Conservation (phyloP, 2,113 vertebrate genomes). For the Microcebus jonahi region DNA sequence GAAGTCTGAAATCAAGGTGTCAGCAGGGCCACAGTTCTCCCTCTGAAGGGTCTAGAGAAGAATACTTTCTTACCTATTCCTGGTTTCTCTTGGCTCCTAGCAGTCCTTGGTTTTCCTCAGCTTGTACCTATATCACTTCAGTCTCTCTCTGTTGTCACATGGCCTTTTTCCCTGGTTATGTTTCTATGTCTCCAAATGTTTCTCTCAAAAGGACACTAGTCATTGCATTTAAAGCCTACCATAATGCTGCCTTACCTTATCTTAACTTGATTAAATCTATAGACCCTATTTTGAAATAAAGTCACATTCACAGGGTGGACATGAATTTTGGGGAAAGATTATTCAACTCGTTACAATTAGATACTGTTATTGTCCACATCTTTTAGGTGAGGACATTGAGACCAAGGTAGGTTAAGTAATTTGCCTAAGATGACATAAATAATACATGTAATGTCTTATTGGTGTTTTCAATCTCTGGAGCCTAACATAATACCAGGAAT, state of each 20-base stretch:
- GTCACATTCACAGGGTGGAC: not conserved
- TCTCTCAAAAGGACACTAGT: not conserved
- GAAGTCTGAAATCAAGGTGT: conserved; percentile 13
- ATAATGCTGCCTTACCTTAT: not conserved
- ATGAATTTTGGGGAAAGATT: not conserved
- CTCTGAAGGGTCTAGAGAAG: not conserved
- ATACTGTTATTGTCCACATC: not conserved
- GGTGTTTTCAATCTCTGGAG: not conserved
- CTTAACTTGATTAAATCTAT: not conserved
- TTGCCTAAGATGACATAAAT: not conserved
- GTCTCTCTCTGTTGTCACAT: not conserved
- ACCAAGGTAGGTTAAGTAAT: not conserved
- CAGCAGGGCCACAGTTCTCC: not conserved
- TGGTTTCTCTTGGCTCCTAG: not conserved
- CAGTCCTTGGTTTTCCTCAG: not conserved
- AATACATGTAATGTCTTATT: not conserved
- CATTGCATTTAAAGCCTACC: not conserved
- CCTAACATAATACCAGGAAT: not conserved
- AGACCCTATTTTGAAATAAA: not conserved
- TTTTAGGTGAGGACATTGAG: not conserved
- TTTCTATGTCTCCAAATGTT: not conserved
- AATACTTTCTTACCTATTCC: not conserved
- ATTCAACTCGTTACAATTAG: not conserved
- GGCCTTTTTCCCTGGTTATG: not conserved
- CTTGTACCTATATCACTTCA: not conserved